Base-by-base conservation (phyloP, 1,140 invertebrate species). In the Lasaia peninsularis region DNA sequence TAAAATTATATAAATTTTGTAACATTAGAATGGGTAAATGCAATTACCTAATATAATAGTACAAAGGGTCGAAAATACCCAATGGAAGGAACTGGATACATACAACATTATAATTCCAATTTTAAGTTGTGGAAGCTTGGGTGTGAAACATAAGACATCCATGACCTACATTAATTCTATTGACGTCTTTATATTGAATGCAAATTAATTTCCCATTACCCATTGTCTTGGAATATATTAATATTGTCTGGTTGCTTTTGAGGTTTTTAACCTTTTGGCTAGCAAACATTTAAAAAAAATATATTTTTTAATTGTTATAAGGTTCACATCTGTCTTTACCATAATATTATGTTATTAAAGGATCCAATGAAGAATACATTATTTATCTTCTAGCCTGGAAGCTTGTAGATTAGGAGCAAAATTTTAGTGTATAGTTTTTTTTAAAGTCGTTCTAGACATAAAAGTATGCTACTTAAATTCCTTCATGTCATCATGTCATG, bases 121-220 rank as follows among this genome's bases (percentile, higher is more conserved):
- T 16, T 40, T 40, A 37, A 37, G 35, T 28, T 6, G 24, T 16
- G 10, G 6, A 24, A 21, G 24, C 37, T 40, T 28, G 24, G 24
- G 9, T 50, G 33, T 12, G 32, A 57, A 50, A 51, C 31, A 12
- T 33, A 35, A 44, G 10, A 14, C 54, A 58, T 58, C 50, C 59
- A 56, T 63, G 69, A 51, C 60, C 58, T 63, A 44, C 64, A 71
- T 69, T 58, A 56, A 62, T 58, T 40, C 11, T 31, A 44, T 52
- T 51, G 67, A 71, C 67, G 65, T 75, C 73, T 74, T 20, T 37
- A 57, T 63, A 80, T 79, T 79, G 54, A 75, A 79, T 79, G 78
- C 71, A 67, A 81, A 81, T 74, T 66, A 53, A 31, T 35, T 28
- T 37, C 51, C 24, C 24, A 28, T 7, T 28, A 7, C 20, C 37